These are phyloP conservation scores for Drepana arcuata DNA, from an alignment of 1,140 invertebrate genomes.

Conservation along the genomic window DNA sequence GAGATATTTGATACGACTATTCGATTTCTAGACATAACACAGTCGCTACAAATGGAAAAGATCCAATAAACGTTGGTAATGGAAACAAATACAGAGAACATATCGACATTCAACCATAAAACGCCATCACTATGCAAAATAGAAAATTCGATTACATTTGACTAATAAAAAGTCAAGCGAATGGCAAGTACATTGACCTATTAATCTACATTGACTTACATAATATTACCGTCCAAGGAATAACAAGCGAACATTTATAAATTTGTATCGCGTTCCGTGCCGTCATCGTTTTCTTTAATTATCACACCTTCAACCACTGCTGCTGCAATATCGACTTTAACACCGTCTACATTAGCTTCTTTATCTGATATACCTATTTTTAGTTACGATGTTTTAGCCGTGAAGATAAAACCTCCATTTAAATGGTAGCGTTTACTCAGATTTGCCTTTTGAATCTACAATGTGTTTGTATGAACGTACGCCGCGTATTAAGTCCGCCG, in stretches of 20 bases:
- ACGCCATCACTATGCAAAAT: constrained; percentile 8
- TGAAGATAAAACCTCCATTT: constrained; percentile 17
- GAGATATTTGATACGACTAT: not conserved
- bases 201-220: constrained; percentile 53
- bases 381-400: not conserved
- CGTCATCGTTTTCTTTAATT: constrained; percentile 38
- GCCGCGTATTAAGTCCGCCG: constrained; percentile 21
- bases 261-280: constrained; percentile 34
- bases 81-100: not conserved
- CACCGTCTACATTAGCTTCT: constrained; percentile 5
- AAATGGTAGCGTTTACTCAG: constrained; percentile 32
- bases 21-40: not conserved
- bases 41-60: too few species aligned
- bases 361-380: constrained; percentile 2
- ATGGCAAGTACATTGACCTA: constrained; percentile 49
- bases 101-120: not conserved
- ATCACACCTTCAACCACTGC: constrained; percentile 11
- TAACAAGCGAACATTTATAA: constrained; percentile 33
- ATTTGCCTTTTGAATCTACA: constrained; percentile 36
- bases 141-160: constrained; percentile 15
- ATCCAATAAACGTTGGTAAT: not conserved
- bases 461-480: constrained; percentile 22
- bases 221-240: constrained; percentile 32
- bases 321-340: constrained; percentile 19
- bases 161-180: constrained; percentile 25